phyloP scores from a whole-genome alignment of 2,113 vertebrate species.

The Rhinopomastus cyanomelas region DNA sequence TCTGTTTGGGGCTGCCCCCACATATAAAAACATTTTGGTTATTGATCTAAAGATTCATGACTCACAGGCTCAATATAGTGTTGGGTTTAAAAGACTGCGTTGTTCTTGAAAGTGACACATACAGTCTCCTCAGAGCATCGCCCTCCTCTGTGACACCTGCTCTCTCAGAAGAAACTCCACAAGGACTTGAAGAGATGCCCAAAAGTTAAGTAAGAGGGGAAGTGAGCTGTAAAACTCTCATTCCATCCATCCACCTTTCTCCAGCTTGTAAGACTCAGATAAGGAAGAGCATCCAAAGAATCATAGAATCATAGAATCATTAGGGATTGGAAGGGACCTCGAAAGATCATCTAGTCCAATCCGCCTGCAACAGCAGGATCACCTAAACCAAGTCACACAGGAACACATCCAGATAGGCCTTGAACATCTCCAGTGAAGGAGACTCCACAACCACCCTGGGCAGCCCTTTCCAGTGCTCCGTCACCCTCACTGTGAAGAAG shows the following conservation, averaged over 20 bases:
- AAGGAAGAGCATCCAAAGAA: background rate
- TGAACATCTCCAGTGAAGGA: no score
- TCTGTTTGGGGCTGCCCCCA: conserved; percentile 62
- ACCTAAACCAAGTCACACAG: no score
- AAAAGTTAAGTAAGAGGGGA: background rate
- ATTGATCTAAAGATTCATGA: conserved; percentile 60
- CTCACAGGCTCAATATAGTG: conserved; percentile 9
- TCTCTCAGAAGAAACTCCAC: conserved; percentile 9
- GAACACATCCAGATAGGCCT: no score
- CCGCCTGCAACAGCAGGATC: no score
- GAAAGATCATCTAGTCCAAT: no score
- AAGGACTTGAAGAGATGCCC: background rate
- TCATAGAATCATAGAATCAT: no score
- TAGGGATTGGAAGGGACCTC: no score
- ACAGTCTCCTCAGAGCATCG: background rate
- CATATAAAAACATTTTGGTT: conserved; percentile 46
- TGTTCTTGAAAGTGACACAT: conserved; percentile 50
- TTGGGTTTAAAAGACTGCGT: conserved; percentile 17
- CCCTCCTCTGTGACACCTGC: background rate
- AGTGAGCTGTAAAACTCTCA: background rate
- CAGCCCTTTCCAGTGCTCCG: no score
- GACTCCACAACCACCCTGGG: no score
- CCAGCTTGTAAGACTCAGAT: background rate
- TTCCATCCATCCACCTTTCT: background rate
- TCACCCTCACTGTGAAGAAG: no score